Base-by-base conservation (phyloP, 2,113 vertebrate genomes). In the Clarias macrocephalus region DNA sequence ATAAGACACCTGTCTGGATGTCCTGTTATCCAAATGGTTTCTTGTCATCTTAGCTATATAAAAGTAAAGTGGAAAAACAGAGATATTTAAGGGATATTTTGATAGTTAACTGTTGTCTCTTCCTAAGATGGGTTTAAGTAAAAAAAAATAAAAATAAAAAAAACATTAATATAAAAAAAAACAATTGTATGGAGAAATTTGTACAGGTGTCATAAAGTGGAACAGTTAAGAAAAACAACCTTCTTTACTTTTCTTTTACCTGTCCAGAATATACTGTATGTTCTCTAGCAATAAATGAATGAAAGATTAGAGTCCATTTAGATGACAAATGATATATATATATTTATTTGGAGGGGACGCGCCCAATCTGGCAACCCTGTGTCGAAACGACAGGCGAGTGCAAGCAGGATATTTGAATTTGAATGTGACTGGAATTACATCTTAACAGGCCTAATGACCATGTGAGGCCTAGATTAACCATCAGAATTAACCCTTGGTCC, bases 1-100 rank as follows among this genome's bases (percentile, higher is more conserved):
- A 80, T 28, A 25, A 63, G 63, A 88, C 86, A 85, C 84, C 30
- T 80, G 30, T 86, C 82, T 82, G 72, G 37, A 72, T 73, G 37
- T 65, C 82, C 30, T 85, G 82, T 59, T 88, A 54, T 85, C 30
- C 9, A 57, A 65, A 75, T 66, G 15, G 12, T 57, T 52, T 77
- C 19, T 8, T 59, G 12, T 62, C n/a, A 23, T 54, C 54, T 30
- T 62, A 70, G 62, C 62, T 70, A 37, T 73, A 12, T 21, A 80
- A 60, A 60, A 37, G 18, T 37, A 0, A 60, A 37, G 28, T 60
- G 30, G 30, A 33, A 33, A 15, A 72, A 33, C 0, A 19, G 23
- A 37, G 16, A 37, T 2, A 48, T 42, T 57, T 57, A 57, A 60
- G 30, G 25, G 16, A 0, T 60, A 23, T 33, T 80, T 28, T 59